phyloP scores from a whole-genome alignment of 2,113 vertebrate species.

The Origma solitaria region DNA sequence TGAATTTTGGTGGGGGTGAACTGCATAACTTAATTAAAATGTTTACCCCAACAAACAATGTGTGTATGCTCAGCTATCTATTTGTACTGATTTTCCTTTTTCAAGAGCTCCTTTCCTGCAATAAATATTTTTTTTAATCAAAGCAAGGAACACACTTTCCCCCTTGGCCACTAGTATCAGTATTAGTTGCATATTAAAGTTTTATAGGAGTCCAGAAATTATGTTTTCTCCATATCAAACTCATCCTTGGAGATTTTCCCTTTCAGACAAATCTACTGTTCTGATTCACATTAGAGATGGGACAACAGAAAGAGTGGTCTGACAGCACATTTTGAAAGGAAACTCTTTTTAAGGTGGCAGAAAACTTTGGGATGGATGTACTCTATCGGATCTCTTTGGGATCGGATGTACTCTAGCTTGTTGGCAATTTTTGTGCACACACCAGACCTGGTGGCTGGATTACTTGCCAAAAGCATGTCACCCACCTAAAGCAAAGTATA shows the following conservation, averaged over 20 bases:
- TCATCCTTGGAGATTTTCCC: neutral
- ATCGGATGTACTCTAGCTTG: neutral
- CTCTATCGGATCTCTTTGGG: neutral
- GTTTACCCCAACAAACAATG: neutral
- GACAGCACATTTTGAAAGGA: neutral
- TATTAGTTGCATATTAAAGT: neutral
- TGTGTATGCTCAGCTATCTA: neutral
- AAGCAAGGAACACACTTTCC: neutral
- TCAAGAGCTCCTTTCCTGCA: neutral
- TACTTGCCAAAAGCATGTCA: neutral
- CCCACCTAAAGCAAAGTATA: neutral
- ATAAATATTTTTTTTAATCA: neutral
- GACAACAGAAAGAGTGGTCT: neutral
- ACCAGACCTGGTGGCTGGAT: neutral
- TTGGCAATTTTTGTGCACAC: neutral
- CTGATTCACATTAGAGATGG: neutral
- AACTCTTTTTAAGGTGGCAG: neutral
- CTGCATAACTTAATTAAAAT: neutral
- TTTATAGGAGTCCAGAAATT: neutral
- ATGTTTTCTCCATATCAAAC: neutral
- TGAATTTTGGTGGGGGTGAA: neutral
- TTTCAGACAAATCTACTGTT: neutral
- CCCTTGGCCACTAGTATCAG: neutral
- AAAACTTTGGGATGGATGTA: neutral
- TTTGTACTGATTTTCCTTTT: neutral